Conservation (phyloP, 35 echinoderm and acorn worm genomes). For the Apostichopus japonicus region DNA sequence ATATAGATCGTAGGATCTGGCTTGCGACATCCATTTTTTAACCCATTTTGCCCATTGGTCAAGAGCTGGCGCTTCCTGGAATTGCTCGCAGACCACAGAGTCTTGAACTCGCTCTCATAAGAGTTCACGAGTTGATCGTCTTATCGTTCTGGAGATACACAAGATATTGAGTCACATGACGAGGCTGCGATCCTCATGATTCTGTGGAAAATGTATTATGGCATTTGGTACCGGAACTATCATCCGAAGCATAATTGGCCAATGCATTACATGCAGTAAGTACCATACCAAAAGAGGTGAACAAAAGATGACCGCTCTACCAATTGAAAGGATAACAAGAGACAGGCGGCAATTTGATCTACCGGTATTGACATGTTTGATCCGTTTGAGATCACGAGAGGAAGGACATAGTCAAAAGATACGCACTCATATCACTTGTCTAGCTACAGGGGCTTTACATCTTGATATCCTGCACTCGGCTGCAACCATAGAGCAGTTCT, state of each 20-base stretch:
- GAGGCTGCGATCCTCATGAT: constrained; percentile 35
- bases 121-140: constrained; percentile 24
- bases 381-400: constrained; percentile 67
- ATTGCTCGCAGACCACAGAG: too few relatives aligned
- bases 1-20: too few relatives aligned
- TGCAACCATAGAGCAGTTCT: too few relatives aligned
- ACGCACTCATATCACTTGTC: constrained; percentile 76
- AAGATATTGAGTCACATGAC: constrained; percentile 55
- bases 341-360: constrained; percentile 62
- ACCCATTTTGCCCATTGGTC: too few relatives aligned
- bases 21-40: too few relatives aligned
- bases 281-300: constrained; percentile 45
- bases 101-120: too few relatives aligned
- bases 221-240: constrained; percentile 27
- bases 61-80: too few relatives aligned
- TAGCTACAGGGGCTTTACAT: constrained; percentile 64
- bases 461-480: constrained; percentile 57
- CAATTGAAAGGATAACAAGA: constrained; percentile 44
- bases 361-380: constrained; percentile 61
- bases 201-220: constrained; percentile 64
- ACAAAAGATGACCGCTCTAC: constrained; percentile 78
- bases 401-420: constrained; percentile 61
- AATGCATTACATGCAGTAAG: constrained; percentile 59
- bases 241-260: constrained; percentile 38
- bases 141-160: constrained; percentile 68